A percentile compares a stretch with the other conserved stretches of the same genome.
Conservation (phyloP, 2,113 vertebrate genomes). For the Phainopepla nitens region DNA sequence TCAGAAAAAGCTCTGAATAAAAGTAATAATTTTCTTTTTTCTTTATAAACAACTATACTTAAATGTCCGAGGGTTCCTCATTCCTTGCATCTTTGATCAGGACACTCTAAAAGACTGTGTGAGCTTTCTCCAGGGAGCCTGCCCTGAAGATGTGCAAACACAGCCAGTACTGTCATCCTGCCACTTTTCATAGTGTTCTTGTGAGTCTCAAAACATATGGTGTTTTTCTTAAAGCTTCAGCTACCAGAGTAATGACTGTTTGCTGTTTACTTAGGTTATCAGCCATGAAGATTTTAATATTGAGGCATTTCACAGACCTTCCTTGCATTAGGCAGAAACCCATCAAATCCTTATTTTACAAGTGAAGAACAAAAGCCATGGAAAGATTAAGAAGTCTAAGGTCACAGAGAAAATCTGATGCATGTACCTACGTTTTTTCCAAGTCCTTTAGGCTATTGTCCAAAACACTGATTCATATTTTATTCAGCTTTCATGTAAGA, state of each 20-base stretch:
- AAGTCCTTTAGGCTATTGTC: neutral
- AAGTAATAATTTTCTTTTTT: neutral
- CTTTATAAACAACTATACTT: neutral
- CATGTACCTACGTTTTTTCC: neutral
- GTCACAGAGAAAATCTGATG: neutral
- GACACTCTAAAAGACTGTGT: neutral
- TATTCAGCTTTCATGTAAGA: neutral
- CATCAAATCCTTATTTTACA: neutral
- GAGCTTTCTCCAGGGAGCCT: neutral
- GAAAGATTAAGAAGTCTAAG: neutral
- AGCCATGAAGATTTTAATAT: neutral
- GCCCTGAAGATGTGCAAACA: neutral
- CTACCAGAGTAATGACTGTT: neutral
- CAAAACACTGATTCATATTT: neutral
- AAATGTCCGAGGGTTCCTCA: neutral
- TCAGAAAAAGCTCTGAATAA: neutral
- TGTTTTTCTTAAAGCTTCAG: conserved; percentile 25
- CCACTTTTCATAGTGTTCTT: neutral
- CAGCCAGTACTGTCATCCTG: neutral
- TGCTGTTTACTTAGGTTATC: neutral
- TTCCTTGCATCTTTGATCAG: neutral
- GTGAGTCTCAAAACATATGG: neutral
- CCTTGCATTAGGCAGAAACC: neutral
- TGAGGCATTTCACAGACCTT: neutral
- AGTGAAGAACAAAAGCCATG: neutral